Base-by-base conservation (phyloP, 2,797 vertebrate species). In the Lepilemur ruficaudatus region DNA sequence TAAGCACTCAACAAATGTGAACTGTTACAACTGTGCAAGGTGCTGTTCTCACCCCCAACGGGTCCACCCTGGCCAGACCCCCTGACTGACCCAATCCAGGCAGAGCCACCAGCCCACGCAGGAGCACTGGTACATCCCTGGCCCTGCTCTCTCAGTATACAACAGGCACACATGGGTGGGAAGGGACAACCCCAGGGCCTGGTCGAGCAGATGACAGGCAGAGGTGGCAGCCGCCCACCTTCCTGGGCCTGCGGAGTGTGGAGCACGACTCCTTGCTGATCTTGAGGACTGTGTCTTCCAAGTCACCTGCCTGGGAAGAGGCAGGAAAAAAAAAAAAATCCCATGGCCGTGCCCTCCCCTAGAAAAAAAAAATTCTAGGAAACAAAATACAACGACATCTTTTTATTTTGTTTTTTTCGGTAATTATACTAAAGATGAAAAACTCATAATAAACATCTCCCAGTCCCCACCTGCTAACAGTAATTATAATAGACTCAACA, bases 401-500 rank as follows among this genome's bases (percentile, higher is more conserved):
- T 99, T 99, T 99, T 99, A 99, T 99, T 99, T 98, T 98, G 98
- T 99, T 99, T 99, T 99, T 99, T 99, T 99, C 99, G 98, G 99
- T 99, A 99, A 99, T 99, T 99, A 99, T 99, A 99, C 99, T 99
- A 99, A 99, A 99, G 99, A 99, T 99, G 99, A 99, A 99, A 99
- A 99, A 99, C 99, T 99, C 99, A 99, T 99, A 99, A 99, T 99
- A 99, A 99, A 99, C 99, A 99, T 99, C 99, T 99, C 99, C 99
- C 99, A 99, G 99, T 99, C 99, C 99, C 99, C 99, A 99, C 99
- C 99, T 99, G 99, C 99, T 99, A 99, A 99, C 99, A 99, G 99
- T 99, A 99, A 99, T 99, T 99, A 99, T 99, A 99, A 99, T 99
- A 99, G 99, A 99, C 99, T 99, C 99, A 99, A 99, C 99, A 99